These are phyloP conservation scores for Tetanocera ferruginea DNA, from an alignment of 2,888 invertebrate species.

Conservation along the genomic window DNA sequence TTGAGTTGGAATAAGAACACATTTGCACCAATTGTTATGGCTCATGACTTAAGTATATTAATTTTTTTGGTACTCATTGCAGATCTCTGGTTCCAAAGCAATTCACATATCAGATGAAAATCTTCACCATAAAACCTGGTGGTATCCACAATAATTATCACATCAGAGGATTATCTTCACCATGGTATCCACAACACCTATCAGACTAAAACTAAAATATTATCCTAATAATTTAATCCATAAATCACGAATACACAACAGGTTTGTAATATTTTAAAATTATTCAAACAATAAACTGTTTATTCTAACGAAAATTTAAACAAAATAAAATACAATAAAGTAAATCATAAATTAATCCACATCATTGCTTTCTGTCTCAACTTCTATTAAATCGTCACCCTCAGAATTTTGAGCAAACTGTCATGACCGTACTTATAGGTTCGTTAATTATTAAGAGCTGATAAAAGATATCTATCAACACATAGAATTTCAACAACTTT, in stretches of 20 bases:
- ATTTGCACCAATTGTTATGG: no score
- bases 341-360: neutral
- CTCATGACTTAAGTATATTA: no score
- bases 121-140: slow-evolving; percentile 3
- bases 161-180: no score
- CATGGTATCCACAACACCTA: no score
- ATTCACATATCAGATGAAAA: no score
- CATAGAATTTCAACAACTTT: neutral
- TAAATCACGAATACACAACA: neutral
- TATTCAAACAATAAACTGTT: neutral
- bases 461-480: neutral
- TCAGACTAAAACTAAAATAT: neutral
- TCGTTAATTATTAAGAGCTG: neutral
- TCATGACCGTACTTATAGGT: neutral
- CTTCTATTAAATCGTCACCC: neutral
- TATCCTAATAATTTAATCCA: neutral
- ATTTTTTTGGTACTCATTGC: no score
- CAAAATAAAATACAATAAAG: neutral
- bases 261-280: neutral
- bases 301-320: neutral
- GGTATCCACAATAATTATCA: neutral
- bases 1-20: no score
- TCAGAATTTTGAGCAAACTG: neutral
- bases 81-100: no score
- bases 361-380: neutral